Percentiles rank a stretch among this genome's conserved stretches.
Evolutionary conservation across 92 coral and sea anemone species (phyloP).

Genomic region (Paramuricea clavata): DNA sequence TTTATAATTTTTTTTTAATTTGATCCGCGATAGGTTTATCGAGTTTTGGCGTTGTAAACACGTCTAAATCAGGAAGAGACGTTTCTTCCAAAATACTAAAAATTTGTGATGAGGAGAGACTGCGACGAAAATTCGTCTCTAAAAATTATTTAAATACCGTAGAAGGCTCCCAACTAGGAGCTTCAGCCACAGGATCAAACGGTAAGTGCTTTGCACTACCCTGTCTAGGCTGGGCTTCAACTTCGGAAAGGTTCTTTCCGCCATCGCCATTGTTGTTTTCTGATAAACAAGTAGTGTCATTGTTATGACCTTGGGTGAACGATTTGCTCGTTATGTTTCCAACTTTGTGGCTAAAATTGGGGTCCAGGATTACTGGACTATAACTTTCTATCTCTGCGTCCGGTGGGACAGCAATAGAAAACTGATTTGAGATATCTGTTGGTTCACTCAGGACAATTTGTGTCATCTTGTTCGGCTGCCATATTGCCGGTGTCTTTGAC

Average conservation of each 20-base stretch:
- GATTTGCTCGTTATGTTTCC: constrained; percentile 17
- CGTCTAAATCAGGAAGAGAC: constrained; percentile 20
- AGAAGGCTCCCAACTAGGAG: constrained; percentile 22
- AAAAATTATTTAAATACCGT: background rate
- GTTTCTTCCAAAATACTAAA: constrained; percentile 27
- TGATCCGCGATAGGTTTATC: constrained; percentile 10
- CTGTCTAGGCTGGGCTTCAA: too few species aligned
- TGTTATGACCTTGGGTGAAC: background rate
- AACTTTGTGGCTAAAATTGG: constrained; percentile 12
- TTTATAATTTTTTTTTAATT: background rate
- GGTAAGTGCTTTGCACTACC: background rate
- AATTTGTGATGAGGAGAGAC: constrained; percentile 19
- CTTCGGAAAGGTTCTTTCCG: background rate
- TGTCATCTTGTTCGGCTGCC: background rate
- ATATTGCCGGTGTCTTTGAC: background rate
- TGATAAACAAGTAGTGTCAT: background rate
- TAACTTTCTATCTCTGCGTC: background rate
- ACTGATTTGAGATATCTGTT: background rate
- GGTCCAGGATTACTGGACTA: constrained; percentile 17
- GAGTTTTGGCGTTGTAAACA: background rate
- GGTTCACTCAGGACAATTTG: background rate
- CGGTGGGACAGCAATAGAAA: background rate
- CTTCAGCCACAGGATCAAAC: constrained; percentile 8
- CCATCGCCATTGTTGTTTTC: background rate
- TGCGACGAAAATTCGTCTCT: constrained; percentile 8